Evolutionary conservation across 2,797 vertebrate species (phyloP).

Genomic region (Falco peregrinus): DNA sequence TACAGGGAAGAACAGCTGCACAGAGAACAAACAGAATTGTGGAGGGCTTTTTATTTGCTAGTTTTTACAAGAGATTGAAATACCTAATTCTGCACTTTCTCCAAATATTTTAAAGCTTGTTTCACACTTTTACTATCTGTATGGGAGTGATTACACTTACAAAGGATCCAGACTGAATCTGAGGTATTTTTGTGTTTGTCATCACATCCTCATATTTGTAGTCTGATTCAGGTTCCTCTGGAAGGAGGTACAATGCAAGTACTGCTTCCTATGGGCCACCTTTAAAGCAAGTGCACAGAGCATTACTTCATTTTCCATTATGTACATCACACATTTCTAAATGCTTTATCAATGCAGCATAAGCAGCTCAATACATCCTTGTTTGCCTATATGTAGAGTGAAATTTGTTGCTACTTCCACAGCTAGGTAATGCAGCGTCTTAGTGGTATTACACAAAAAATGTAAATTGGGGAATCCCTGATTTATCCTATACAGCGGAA

Average conservation of each 20-base stretch:
- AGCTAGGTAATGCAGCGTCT: not conserved
- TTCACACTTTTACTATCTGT: not conserved
- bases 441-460: not conserved
- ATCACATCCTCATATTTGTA: not conserved
- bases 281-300: constrained; percentile 67
- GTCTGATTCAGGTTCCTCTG: not conserved
- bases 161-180: not conserved
- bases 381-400: constrained; percentile 1
- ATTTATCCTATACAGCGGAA: not conserved
- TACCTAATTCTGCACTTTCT: not conserved
- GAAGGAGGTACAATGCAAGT: not conserved
- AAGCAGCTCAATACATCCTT: constrained; percentile 20
- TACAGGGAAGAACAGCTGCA: not conserved
- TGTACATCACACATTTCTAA: not conserved
- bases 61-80: not conserved
- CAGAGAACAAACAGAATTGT: not conserved
- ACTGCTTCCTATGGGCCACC: not conserved
- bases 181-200: not conserved
- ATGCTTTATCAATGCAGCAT: not conserved
- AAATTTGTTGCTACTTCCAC: constrained; percentile 2
- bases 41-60: not conserved
- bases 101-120: not conserved
- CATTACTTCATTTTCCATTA: constrained; percentile 68
- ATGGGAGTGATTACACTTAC: not conserved
- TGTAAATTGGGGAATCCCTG: not conserved